phyloP scores from a whole-genome alignment of 2,888 invertebrate genomes.

The Pantelozetes paolii region DNA sequence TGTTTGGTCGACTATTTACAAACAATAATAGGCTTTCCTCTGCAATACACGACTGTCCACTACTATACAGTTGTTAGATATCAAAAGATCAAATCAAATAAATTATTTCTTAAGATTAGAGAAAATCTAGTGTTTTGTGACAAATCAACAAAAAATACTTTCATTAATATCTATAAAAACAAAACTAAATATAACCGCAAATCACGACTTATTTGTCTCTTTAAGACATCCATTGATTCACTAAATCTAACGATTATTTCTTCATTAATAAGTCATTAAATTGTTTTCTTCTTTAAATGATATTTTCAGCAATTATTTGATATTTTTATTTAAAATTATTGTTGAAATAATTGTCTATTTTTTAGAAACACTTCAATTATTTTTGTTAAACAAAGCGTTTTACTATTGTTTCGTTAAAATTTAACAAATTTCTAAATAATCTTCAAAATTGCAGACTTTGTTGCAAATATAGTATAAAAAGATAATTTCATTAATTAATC shows the following conservation, averaged over 20 bases:
- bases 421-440: too few species aligned
- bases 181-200: constrained; percentile 10
- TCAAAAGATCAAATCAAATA: not conserved
- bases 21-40: not conserved
- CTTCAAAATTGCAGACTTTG: too few species aligned
- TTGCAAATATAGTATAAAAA: too few species aligned
- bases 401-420: too few species aligned
- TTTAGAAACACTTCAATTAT: too few species aligned
- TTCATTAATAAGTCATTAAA: too few species aligned
- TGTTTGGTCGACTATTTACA: not conserved
- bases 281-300: too few species aligned
- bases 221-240: not conserved
- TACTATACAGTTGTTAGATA: not conserved
- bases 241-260: not conserved
- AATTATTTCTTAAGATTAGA: not conserved
- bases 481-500: too few species aligned
- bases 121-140: not conserved
- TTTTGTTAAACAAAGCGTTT: too few species aligned
- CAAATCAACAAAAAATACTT: not conserved
- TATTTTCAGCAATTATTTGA: too few species aligned
- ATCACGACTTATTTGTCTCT: not conserved
- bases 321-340: too few species aligned
- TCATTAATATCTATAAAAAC: not conserved
- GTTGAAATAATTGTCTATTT: too few species aligned
- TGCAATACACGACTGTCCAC: not conserved